Evolutionary conservation across 2,888 invertebrate genomes (phyloP).

Genomic region (Zaprionus obscuricornis): DNA sequence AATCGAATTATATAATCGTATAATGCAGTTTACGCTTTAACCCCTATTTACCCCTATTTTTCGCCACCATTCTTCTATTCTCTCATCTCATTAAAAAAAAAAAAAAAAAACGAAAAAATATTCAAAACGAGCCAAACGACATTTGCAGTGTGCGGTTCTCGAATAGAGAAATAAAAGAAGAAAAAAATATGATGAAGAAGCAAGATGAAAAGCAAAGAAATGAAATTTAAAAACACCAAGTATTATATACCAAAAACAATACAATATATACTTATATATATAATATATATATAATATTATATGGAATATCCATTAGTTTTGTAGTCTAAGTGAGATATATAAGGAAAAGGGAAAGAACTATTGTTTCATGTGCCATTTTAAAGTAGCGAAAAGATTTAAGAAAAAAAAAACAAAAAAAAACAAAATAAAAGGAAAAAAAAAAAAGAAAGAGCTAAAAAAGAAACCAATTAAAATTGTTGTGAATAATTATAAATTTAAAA

Average conservation of each 20-base stretch:
- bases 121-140: conserved; percentile 45
- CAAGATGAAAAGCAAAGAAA: too few relatives aligned
- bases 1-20: conserved; percentile 12
- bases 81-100: too few relatives aligned
- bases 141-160: conserved; percentile 67
- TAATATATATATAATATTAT: conserved; percentile 42
- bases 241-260: conserved; percentile 50
- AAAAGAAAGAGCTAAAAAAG: conserved; percentile 30
- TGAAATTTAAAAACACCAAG: conserved; percentile 63
- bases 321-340: conserved; percentile 43
- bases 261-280: conserved; percentile 34
- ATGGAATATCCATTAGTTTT: conserved; percentile 33
- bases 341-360: conserved; percentile 47
- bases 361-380: conserved; percentile 79
- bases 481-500: background rate
- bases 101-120: background rate
- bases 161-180: conserved; percentile 29
- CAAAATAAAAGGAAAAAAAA: conserved; percentile 12
- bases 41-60: conserved; percentile 10
- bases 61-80: background rate
- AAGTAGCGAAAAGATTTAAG: conserved; percentile 54
- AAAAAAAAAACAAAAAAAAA: conserved; percentile 22
- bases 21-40: conserved; percentile 76
- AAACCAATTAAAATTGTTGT: too few relatives aligned
- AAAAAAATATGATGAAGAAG: conserved; percentile 24